Evolutionary conservation across 2,888 invertebrate genomes (phyloP).

Genomic region (Nyleta sp.): DNA sequence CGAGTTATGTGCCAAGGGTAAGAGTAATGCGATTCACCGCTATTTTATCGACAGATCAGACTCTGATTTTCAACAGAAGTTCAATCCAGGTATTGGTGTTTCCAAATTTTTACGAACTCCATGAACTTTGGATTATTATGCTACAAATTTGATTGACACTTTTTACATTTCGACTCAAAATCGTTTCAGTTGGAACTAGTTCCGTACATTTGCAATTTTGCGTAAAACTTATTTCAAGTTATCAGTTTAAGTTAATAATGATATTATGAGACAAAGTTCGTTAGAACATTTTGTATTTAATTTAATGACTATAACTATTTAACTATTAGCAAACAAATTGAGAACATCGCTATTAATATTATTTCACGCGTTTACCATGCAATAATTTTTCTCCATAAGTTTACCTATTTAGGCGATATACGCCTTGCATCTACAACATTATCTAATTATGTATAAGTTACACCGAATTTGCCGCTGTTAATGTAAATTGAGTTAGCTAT

Average conservation of each 20-base stretch:
- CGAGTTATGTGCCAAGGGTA: slow-evolving; percentile 66
- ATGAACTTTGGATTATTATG: slow-evolving; percentile 28
- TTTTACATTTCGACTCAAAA: neutral
- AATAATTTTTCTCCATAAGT: slow-evolving; percentile 2
- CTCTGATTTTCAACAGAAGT: slow-evolving; percentile 44
- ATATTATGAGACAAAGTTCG: too few species aligned
- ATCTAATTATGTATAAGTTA: slow-evolving; percentile 24
- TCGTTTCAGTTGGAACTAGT: neutral
- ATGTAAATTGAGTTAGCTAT: slow-evolving; percentile 25
- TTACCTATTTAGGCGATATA: slow-evolving; percentile 12
- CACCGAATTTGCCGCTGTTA: slow-evolving; percentile 23
- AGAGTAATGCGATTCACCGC: slow-evolving; percentile 61
- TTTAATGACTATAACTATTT: too few species aligned
- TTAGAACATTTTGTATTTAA: too few species aligned
- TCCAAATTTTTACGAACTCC: slow-evolving; percentile 23
- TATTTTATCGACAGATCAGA: slow-evolving; percentile 53
- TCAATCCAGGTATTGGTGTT: slow-evolving; percentile 24
- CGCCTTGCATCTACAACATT: neutral
- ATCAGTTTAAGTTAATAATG: too few species aligned
- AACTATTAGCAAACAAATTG: too few species aligned
- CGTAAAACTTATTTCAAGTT: too few species aligned
- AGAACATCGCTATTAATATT: too few species aligned
- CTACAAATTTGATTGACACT: slow-evolving; percentile 13
- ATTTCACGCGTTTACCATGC: neutral
- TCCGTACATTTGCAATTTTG: too few species aligned